Conservation (phyloP, 2,113 vertebrate species). For the Xiphophorus couchianus region DNA sequence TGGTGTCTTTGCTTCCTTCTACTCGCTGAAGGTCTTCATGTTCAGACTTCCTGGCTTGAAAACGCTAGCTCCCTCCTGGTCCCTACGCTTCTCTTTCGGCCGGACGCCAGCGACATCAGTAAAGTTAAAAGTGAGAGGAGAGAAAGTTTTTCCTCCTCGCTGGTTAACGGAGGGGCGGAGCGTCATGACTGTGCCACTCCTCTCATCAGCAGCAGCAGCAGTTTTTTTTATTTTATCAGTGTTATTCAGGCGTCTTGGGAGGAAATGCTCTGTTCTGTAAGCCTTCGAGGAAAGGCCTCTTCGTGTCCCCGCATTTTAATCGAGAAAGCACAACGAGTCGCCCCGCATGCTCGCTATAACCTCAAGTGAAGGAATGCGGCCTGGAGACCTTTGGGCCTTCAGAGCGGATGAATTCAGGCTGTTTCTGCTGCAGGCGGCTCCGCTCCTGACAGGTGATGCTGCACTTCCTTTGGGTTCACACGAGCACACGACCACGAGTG, state of each 20-base stretch:
- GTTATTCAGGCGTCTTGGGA: not conserved
- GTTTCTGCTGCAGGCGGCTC: not conserved
- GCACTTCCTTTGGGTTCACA: not conserved
- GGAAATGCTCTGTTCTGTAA: not conserved
- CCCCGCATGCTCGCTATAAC: slow-evolving; percentile 63
- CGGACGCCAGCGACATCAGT: slow-evolving; percentile 8
- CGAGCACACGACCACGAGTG: not conserved
- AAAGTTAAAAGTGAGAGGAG: slow-evolving; percentile 9
- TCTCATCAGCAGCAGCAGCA: slow-evolving; percentile 14
- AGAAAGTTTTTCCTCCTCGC: slow-evolving; percentile 1
- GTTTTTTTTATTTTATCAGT: not conserved
- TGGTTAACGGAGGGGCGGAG: slow-evolving; percentile 55
- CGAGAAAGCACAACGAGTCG: slow-evolving; percentile 27
- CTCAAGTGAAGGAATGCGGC: slow-evolving; percentile 45
- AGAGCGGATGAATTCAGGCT: slow-evolving; percentile 14
- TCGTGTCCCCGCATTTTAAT: not conserved
- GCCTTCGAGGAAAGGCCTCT: not conserved
- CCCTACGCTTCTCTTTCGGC: not conserved
- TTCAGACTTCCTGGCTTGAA: slow-evolving; percentile 21
- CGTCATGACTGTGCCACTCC: slow-evolving; percentile 44
- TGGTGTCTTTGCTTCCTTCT: not conserved
- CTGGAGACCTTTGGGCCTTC: slow-evolving; percentile 17
- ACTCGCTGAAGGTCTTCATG: slow-evolving; percentile 38
- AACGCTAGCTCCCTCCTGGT: not conserved
- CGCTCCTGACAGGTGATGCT: not conserved